Evolutionary conservation across 2,113 vertebrate genomes (phyloP), one percentile per base, ranked within the genome.

Genomic region (Sinosuthora webbiana): DNA sequence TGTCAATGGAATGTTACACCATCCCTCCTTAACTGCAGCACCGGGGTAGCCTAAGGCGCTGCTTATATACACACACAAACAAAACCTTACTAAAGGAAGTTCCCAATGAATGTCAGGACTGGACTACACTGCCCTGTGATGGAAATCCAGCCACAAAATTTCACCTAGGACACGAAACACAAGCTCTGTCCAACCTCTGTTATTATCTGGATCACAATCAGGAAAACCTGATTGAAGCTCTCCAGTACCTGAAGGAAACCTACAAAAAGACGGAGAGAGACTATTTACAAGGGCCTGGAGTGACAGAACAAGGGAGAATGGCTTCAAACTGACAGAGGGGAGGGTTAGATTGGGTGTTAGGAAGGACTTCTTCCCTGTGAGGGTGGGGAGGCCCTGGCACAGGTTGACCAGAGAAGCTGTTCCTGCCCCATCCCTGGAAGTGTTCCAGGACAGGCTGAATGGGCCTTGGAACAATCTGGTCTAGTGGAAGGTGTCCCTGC

Each of bases 271-370:
- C 15, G 33, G 25, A 55, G 21, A 55, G 10, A 63, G 4, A 16
- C 27, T 24, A 1, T 37, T 23, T 1, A 15, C 15, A 42, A 70
- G 10, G 31, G 49, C 15, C 18, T 70, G 56, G 27, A 69, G 22
- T 14, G 18, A 31, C 7, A 50, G 15, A 6, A 37, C 20, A 13
- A 33, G 8, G 2, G 12, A 7, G 0, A 37, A 63, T 50, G 10
- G 27, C 7, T 11, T 42, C 42, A 42, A 0, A 50, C 18, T 42
- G 15, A 33, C 35, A 70, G 5, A 68, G 13, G 37, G 9, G 0
- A 74, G 27, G 27, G 1, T 69, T 37, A 63, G 15, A 56, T 2
- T 4, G 37, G 8, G 28, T 20, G 3, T 7, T 2, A 3, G 10
- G 27, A 77, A 56, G 20, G 2, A 56, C 70, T 23, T 42, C 0